These are phyloP conservation scores for Drosophila busckii DNA, from an alignment of 1,140 invertebrate species.

Conservation along the genomic window DNA sequence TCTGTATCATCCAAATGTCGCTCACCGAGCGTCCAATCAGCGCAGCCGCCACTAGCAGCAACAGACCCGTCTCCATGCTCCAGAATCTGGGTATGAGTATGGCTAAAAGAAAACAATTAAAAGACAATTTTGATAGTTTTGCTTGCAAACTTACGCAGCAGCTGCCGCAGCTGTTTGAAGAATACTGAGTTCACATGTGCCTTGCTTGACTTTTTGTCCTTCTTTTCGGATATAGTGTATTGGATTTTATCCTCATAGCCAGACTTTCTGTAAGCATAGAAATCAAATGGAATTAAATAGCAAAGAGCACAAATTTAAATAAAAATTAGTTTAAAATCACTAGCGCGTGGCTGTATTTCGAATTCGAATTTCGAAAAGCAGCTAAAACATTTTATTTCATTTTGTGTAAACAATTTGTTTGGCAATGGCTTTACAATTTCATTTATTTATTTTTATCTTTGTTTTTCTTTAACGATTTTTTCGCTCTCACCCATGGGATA, in stretches of 20 bases:
- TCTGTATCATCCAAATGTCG: slow-evolving; percentile 98
- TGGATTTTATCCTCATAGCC: slow-evolving; percentile 85
- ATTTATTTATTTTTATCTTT: no score
- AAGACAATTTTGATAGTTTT: not conserved
- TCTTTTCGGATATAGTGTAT: slow-evolving; percentile 87
- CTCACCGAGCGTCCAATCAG: slow-evolving; percentile 93
- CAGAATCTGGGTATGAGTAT: slow-evolving; percentile 91
- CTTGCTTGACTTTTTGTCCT: slow-evolving; percentile 84
- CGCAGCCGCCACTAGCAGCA: slow-evolving; percentile 89
- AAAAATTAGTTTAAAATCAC: no score
- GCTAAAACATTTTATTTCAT: no score
- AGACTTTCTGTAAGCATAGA: slow-evolving; percentile 49
- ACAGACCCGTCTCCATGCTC: slow-evolving; percentile 87
- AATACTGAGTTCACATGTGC: slow-evolving; percentile 93
- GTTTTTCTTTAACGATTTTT: no score
- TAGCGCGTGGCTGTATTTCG: no score
- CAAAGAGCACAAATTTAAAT: not conserved
- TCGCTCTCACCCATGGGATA: no score
- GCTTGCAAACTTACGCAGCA: slow-evolving; percentile 82
- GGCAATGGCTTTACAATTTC: no score
- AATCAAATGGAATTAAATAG: not conserved
- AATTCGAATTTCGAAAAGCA: no score
- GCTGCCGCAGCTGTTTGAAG: slow-evolving; percentile 86
- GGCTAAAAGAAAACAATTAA: slow-evolving; percentile 48
- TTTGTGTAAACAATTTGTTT: no score